Evolutionary conservation across 2,113 vertebrate genomes (phyloP), one percentile per base, ranked within the genome.

Genomic region (Oreotragus oreotragus): DNA sequence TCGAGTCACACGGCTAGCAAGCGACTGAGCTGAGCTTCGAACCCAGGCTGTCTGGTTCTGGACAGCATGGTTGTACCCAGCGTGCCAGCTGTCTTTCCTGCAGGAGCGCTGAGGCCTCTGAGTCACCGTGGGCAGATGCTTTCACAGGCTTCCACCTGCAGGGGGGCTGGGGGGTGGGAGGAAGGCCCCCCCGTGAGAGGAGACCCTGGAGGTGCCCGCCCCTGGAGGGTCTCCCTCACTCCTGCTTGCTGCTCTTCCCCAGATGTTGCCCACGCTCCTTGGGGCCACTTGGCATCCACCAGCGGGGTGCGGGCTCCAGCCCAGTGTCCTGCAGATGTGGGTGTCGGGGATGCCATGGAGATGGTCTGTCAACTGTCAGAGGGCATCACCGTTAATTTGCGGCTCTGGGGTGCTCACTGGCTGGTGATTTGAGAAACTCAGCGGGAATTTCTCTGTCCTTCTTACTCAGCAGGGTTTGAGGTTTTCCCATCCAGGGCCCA

Each of bases 241-340:
- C 77, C 10, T n/a, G 36, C 47, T 3, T 6, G 43, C 21, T 4
- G 27, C 55, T 80, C 9, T n/a, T 21, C 33, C 27, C 55, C 51
- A 10, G 1, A 7, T 9, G 36, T 5, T 2, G n/a, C 7, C 51
- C 9, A 7, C 0, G 0, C 5, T 13, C 7, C 83, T 14, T 0
- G 0, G 51, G n/a, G 45, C 13, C 25, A 1, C 30, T 49, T 15
- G 6, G 73, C 2, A 1, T 10, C 76, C 3, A 4, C 28, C 4
- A 43, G 83, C 0, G 0, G 36, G 36, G 23, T 2, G 23, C 0
- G 8, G 89, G 81, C 45, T 7, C 55, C 4, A 0, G 28, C 47
- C 27, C 21, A 1, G 14, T 1, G 2, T 53, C 30, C 9, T 33
- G 87, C 9, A 2, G 15, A 27, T 0, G 3, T 66, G 73, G 86